Conservation (phyloP, 2,888 invertebrate species). For the Nezara viridula region DNA sequence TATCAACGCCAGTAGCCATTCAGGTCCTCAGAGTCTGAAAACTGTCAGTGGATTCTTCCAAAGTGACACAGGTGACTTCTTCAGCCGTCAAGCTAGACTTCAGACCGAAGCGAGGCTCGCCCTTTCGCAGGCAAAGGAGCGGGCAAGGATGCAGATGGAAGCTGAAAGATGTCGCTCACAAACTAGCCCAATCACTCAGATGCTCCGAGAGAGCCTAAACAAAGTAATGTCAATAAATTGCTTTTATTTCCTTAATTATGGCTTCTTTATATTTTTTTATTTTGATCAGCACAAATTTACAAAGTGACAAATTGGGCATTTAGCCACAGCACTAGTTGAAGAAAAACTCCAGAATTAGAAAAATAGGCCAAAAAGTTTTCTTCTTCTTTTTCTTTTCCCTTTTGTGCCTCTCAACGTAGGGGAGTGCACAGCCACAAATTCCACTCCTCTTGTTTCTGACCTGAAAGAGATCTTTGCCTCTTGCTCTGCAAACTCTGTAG, state of each 20-base stretch:
- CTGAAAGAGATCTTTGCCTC: no score
- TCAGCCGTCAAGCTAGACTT: constrained; percentile 82
- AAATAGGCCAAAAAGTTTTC: no score
- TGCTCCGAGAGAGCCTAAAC: constrained; percentile 83
- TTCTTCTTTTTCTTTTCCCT: no score
- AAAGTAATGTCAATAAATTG: constrained; percentile 71
- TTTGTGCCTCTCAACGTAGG: no score
- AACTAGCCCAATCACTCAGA: constrained; percentile 87
- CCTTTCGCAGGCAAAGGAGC: constrained; percentile 89
- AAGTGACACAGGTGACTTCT: constrained; percentile 73
- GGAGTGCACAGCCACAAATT: no score
- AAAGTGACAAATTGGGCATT: no score
- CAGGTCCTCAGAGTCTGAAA: constrained; percentile 49
- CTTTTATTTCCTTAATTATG: no score
- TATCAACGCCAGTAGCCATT: constrained; percentile 53
- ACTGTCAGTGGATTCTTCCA: neutral
- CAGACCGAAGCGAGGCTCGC: constrained; percentile 91
- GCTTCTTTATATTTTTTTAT: neutral
- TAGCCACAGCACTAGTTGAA: no score
- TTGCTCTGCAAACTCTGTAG: no score
- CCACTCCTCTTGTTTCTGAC: no score
- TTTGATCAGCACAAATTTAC: no score
- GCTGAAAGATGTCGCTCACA: constrained; percentile 80
- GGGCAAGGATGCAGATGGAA: constrained; percentile 93
- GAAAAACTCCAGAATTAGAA: no score